Evolutionary conservation across 2,888 invertebrate species (phyloP), one percentile per base, ranked within the genome.

Genomic region (Aethes cnicana): DNA sequence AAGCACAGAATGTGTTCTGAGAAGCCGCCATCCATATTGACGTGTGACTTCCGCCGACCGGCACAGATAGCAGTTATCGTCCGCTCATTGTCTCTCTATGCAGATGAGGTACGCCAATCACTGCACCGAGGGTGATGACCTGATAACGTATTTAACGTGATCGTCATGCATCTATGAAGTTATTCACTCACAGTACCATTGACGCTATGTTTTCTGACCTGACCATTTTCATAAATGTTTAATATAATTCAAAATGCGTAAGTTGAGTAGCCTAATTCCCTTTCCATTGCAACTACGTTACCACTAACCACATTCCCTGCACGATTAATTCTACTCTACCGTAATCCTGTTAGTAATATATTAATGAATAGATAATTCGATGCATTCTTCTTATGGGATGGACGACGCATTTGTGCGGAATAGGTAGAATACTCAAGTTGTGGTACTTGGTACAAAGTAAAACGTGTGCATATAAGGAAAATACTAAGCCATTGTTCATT

Each of bases 1-100:
- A 16, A 8, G 63, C 64, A 61, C n/a, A 67, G 67, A 68, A 67
- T 68, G 69, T 61, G 70, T 81, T 77, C 75, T 63, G 68, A 78
- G 78, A 77, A 77, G 74, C 72, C 73, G 76, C 69, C 72, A 72
- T 77, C 69, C 72, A 72, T 77, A 68, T 75, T 71, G 73, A 63
- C 69, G 67, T 66, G 74, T 60, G 59, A 70, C 74, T 80, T 85
- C 86, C 86, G 84, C 80, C 75, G 62, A 55, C 66, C 66, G 63
- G 59, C 61, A 64, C 69, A 84, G 88, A 89, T 88, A 88, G 80
- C 74, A 72, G 75, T 86, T 88, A 88, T 89, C 88, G 81, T 86
- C 83, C 84, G 84, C 77, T 84, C 82, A 84, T 88, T 88, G 88
- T 88, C 81, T 79, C 82, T 79, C 75, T 74, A 74, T 71, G 72